A percentile compares a stretch with the other conserved stretches of the same genome.
phyloP scores from a whole-genome alignment of 2,888 invertebrate genomes.

The Esperia sulphurella region DNA sequence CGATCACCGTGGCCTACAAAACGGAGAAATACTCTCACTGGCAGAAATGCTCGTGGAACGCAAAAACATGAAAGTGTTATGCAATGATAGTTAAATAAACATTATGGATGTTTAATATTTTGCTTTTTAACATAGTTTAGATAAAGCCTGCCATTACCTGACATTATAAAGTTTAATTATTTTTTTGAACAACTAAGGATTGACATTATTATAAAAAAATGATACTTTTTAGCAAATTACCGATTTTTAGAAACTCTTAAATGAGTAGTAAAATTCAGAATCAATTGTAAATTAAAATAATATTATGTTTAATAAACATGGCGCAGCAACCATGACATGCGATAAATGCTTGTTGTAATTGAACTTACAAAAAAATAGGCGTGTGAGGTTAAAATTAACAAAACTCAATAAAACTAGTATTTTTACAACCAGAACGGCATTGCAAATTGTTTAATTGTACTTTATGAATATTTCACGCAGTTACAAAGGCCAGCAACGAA shows the following conservation, averaged over 20 bases:
- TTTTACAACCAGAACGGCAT: slow-evolving; percentile 40
- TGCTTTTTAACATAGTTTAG: not conserved
- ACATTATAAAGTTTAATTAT: too few relatives aligned
- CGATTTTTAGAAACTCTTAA: too few relatives aligned
- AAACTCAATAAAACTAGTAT: slow-evolving; percentile 13
- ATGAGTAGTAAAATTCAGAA: too few relatives aligned
- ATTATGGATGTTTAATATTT: not conserved
- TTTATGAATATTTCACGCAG: slow-evolving; percentile 57
- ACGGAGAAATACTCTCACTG: slow-evolving; percentile 67
- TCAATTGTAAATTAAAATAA: too few relatives aligned
- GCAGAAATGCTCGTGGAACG: slow-evolving; percentile 30
- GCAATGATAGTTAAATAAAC: slow-evolving; percentile 23
- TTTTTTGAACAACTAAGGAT: too few relatives aligned
- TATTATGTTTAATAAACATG: too few relatives aligned
- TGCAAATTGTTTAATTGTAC: slow-evolving; percentile 52
- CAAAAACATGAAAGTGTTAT: slow-evolving; percentile 21
- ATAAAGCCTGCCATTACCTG: too few relatives aligned
- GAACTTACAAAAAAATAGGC: slow-evolving; percentile 13
- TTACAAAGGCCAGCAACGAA: slow-evolving; percentile 51
- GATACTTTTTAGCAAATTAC: too few relatives aligned
- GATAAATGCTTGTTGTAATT: not conserved
- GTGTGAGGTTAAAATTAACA: slow-evolving; percentile 6
- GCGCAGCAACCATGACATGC: too few relatives aligned
- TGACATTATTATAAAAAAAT: too few relatives aligned
- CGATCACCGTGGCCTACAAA: slow-evolving; percentile 64